Conservation (phyloP, 1,140 invertebrate species). For the Saxidomus purpurata region DNA sequence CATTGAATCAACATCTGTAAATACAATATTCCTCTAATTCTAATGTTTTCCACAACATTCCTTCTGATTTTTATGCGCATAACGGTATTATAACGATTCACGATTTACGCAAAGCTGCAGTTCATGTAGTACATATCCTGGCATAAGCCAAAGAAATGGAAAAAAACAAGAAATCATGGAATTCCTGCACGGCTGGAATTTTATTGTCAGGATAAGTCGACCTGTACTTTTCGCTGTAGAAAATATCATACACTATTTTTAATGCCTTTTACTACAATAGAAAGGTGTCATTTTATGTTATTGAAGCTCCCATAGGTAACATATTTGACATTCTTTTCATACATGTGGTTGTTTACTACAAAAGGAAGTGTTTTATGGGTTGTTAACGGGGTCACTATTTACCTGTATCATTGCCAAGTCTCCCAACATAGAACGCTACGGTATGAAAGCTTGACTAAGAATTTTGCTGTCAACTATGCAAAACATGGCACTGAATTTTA, state of each 20-base stretch:
- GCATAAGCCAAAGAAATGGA: not conserved
- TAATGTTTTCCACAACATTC: too few relatives aligned
- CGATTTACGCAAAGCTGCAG: too few relatives aligned
- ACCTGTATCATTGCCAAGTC: too few relatives aligned
- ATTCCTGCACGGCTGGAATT: not conserved
- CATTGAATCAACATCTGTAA: too few relatives aligned
- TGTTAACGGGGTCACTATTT: constrained; percentile 17
- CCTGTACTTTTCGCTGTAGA: not conserved
- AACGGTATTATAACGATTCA: too few relatives aligned
- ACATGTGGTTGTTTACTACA: constrained; percentile 14
- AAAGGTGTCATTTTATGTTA: not conserved
- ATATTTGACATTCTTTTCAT: constrained; percentile 1
- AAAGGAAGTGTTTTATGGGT: constrained; percentile 27
- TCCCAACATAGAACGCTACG: too few relatives aligned
- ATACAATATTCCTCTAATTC: too few relatives aligned
- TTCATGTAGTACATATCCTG: not conserved
- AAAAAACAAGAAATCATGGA: not conserved
- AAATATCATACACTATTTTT: constrained; percentile 1
- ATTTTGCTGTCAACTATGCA: too few relatives aligned
- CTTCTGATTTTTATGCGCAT: too few relatives aligned
- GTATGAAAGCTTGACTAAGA: too few relatives aligned
- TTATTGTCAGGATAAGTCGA: not conserved
- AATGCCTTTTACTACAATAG: constrained; percentile 21
- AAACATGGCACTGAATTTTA: too few relatives aligned
- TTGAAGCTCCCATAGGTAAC: not conserved